Base-by-base conservation (phyloP, 2,113 vertebrate species). In the Dasypus novemcinctus region DNA sequence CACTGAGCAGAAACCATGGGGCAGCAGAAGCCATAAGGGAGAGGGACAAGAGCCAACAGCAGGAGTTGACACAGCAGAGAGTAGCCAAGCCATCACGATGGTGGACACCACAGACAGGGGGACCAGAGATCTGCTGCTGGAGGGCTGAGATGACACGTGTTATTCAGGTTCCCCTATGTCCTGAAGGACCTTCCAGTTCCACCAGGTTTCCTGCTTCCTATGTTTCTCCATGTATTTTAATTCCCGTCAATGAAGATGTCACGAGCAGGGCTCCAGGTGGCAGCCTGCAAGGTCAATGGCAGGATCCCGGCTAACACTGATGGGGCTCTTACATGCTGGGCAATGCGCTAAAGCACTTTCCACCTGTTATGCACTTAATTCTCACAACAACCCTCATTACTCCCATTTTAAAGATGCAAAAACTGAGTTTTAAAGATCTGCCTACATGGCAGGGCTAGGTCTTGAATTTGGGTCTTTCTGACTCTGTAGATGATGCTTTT, bases 61-160 rank as follows among this genome's bases (percentile, higher is more conserved):
- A 71, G 43, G 59, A 31, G 5, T 33, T 66, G 68, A 71, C 0
- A 6, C 33, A 41, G 23, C 41, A 59, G 41, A 80, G 17, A 29
- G 57, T 2, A 36, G 7, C 38, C 2, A 1, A 31, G 61, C n/a
- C 63, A 17, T 4, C 11, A 54, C 0, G n/a, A 84, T 14, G 33
- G 83, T 4, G 29, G 46, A 3, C 33, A 31, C 18, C 21, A 54
- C 36, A n/a, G 25, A 3, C 1, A n/a, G 33, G 61, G 46, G 8
- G 5, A 9, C n/a, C 52, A 21, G 59, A 63, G 31, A 43, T 21
- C 23, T 8, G 25, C 29, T 57, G 29, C 78, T 61, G 41, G 0
- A 1, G 5, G 33, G 57, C 52, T 27, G 43, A 49, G 52, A 69
- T n/a, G 36, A 29, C 12, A 29, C 7, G 38, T 25, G 43, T 23